These are phyloP conservation scores for Meganola albula DNA, from an alignment of 2,888 invertebrate species.

Conservation along the genomic window DNA sequence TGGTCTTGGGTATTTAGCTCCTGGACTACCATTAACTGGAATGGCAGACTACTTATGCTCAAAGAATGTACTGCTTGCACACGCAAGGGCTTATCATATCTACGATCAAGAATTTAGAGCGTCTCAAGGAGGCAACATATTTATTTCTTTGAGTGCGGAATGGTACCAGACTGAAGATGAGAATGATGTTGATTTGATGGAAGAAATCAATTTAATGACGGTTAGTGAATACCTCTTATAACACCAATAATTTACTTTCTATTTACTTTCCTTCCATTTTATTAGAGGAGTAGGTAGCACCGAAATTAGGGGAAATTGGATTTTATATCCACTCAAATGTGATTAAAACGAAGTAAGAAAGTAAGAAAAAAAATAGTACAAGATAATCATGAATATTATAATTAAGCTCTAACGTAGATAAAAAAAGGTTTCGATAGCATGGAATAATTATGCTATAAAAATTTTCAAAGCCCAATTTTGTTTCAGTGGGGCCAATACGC, in stretches of 20 bases:
- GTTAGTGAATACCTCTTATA: not conserved
- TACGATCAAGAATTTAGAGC: conserved; percentile 64
- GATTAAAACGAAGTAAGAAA: too few species aligned
- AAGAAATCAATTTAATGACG: conserved; percentile 1
- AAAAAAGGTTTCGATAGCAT: too few species aligned
- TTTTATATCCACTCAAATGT: too few species aligned
- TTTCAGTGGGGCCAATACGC: conserved; percentile 75
- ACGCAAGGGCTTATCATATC: conserved; percentile 67
- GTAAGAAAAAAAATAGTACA: too few species aligned
- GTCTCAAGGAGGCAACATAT: conserved; percentile 35
- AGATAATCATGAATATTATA: too few species aligned
- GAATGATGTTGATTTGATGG: not conserved
- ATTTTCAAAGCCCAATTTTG: too few species aligned
- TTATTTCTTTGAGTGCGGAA: conserved; percentile 23
- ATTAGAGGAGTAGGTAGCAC: too few species aligned
- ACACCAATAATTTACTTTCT: too few species aligned
- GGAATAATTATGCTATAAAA: too few species aligned
- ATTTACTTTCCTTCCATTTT: too few species aligned
- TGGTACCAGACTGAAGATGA: conserved; percentile 51
- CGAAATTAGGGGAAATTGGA: too few species aligned
- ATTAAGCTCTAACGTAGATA: too few species aligned
- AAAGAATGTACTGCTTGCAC: conserved; percentile 69
- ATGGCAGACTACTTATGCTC: conserved; percentile 63
- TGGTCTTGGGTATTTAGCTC: conserved; percentile 40
- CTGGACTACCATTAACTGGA: conserved; percentile 46